Evolutionary conservation across 1,140 invertebrate genomes (phyloP).

Genomic region (Pseudoatta argentina): DNA sequence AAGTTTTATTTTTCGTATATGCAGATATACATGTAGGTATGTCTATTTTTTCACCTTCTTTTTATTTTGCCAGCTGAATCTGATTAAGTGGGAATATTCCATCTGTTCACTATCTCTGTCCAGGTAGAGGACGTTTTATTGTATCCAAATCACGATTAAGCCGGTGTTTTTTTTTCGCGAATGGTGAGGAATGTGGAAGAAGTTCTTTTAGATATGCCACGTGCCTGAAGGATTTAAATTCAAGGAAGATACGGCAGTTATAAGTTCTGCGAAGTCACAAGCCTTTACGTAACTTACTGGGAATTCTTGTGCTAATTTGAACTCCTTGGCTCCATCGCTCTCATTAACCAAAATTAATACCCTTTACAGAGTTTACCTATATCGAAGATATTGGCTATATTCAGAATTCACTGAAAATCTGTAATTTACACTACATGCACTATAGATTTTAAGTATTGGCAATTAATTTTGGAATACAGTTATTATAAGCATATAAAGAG

Average conservation of each 20-base stretch:
- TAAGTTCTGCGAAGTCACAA: conserved; percentile 65
- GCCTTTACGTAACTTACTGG: conserved; percentile 66
- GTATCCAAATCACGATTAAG: not conserved
- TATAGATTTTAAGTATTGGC: too few relatives aligned
- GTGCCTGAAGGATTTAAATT: conserved; percentile 77
- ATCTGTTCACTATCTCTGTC: not conserved
- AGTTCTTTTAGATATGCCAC: conserved; percentile 64
- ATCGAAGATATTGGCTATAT: not conserved
- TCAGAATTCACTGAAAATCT: too few relatives aligned
- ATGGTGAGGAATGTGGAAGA: conserved; percentile 53
- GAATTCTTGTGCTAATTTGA: conserved; percentile 32
- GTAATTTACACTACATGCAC: too few relatives aligned
- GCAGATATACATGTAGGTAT: not conserved
- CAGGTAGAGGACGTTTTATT: not conserved
- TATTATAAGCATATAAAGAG: too few relatives aligned
- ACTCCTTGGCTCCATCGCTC: not conserved
- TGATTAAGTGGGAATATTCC: not conserved
- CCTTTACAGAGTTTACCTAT: too few relatives aligned
- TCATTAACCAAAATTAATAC: conserved; percentile 17
- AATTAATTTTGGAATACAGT: too few relatives aligned
- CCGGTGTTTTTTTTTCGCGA: conserved; percentile 48
- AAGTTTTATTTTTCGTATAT: not conserved
- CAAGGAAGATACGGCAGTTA: conserved; percentile 76
- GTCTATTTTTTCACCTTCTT: not conserved
- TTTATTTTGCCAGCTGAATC: not conserved